Conservation (phyloP, 2,113 vertebrate genomes). For the Chaetops frenatus region DNA sequence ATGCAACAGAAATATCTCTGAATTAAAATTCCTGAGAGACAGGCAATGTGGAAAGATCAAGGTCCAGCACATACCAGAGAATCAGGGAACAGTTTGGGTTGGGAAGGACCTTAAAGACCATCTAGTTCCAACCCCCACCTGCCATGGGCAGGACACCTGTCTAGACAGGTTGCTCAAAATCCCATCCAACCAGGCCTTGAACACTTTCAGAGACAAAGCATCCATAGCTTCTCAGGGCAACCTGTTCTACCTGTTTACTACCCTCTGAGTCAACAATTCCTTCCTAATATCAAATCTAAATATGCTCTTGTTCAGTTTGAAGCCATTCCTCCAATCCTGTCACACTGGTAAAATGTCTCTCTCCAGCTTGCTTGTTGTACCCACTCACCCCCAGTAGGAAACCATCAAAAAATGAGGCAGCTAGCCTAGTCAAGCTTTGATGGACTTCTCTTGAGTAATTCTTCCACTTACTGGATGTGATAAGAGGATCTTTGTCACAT, state of each 20-base stretch:
- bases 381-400: accelerated
- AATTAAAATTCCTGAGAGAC: not conserved
- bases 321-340: not conserved
- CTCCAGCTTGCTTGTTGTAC: not conserved
- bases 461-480: not conserved
- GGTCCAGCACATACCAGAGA: not conserved
- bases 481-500: not conserved
- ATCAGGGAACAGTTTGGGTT: not conserved
- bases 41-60: not conserved
- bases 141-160: not conserved
- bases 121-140: not conserved
- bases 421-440: not conserved
- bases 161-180: not conserved
- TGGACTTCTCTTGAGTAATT: not conserved
- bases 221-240: not conserved
- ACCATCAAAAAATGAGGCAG: not conserved
- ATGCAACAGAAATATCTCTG: not conserved
- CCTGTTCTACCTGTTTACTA: not conserved
- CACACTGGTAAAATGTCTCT: not conserved
- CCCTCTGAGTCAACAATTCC: not conserved
- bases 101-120: not conserved
- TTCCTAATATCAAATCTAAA: not conserved
- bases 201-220: not conserved
- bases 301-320: not conserved
- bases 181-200: too few species aligned